These are phyloP conservation scores for Chironex yamaguchii DNA, from an alignment of 30 jellyfish, hydroid and myxozoan genomes.

Conservation along the genomic window DNA sequence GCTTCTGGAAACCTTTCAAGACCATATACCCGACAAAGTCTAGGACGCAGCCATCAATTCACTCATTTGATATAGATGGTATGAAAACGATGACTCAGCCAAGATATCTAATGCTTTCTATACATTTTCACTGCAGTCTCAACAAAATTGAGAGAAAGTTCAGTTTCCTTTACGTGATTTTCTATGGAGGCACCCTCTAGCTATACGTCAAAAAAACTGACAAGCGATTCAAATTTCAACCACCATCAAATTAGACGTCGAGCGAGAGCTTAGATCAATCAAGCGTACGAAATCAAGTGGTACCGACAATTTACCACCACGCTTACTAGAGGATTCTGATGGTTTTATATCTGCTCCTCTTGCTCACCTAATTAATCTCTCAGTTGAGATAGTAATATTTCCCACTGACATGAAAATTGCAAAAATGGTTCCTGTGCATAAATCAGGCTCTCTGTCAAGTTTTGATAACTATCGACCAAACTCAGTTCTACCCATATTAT, in stretches of 20 bases:
- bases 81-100: constrained; percentile 3
- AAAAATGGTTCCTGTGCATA: constrained; percentile 7
- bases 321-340: constrained; percentile 56
- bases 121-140: constrained; percentile 21
- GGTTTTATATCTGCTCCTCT: constrained; percentile 31
- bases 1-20: constrained; percentile 10
- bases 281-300: constrained; percentile 49
- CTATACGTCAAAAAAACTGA: constrained; percentile 11
- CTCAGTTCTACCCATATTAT: constrained; percentile 2
- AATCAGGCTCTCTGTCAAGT: constrained; percentile 20
- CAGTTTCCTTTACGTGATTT: constrained; percentile 31
- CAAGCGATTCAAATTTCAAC: constrained; percentile 33
- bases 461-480: constrained; percentile 14
- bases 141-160: constrained; percentile 25
- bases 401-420: constrained; percentile 1
- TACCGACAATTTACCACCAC: constrained; percentile 56
- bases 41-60: constrained; percentile 14
- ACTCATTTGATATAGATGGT: constrained; percentile 33
- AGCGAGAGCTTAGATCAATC: constrained; percentile 37
- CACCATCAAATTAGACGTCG: constrained; percentile 6
- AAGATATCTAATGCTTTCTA: constrained; percentile 3
- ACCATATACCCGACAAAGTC: constrained; percentile 19
- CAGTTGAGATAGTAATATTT: constrained; percentile 20
- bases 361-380: constrained; percentile 37
- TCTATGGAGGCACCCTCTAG: constrained; percentile 42